A percentile compares a stretch with the other conserved stretches of the same genome.
phyloP scores from a whole-genome alignment of 2,113 vertebrate species.

The Rhinolophus sinicus region DNA sequence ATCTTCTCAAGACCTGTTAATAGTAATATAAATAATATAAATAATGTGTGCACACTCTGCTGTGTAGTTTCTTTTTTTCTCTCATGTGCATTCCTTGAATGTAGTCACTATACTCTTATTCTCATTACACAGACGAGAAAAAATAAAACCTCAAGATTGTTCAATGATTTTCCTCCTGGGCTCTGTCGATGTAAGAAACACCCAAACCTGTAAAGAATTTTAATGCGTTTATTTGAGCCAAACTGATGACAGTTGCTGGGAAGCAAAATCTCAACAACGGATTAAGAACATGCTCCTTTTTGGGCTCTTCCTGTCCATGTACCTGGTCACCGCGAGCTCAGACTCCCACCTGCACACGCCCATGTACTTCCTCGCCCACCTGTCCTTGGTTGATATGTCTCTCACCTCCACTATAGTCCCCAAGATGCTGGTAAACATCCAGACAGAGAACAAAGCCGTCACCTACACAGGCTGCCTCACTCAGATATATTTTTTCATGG shows the following conservation, averaged over 20 bases:
- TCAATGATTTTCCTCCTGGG: not conserved
- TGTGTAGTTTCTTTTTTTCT: not conserved
- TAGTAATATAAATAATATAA: not conserved
- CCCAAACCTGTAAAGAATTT: too few relatives aligned
- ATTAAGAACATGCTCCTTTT: too few relatives aligned
- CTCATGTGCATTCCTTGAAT: not conserved
- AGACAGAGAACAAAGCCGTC: conserved; percentile 36
- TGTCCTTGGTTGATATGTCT: not conserved
- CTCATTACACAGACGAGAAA: not conserved
- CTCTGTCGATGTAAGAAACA: too few relatives aligned
- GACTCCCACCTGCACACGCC: not conserved
- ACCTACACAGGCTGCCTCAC: conserved; percentile 32
- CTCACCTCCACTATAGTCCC: conserved; percentile 8
- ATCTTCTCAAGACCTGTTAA: not conserved
- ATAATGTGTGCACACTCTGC: not conserved
- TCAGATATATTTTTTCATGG: conserved; percentile 46
- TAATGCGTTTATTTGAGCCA: too few relatives aligned
- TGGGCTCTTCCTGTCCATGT: not conserved
- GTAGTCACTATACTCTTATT: not conserved
- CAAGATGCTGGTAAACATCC: conserved; percentile 50
- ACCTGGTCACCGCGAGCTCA: not conserved
- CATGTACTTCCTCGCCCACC: not conserved
- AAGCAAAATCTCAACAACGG: too few relatives aligned
- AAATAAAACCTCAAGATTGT: not conserved
- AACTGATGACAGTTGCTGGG: too few relatives aligned